Evolutionary conservation across 2,113 vertebrate genomes (phyloP), one percentile per base, ranked within the genome.

Genomic region (Pycnonotus jocosus): DNA sequence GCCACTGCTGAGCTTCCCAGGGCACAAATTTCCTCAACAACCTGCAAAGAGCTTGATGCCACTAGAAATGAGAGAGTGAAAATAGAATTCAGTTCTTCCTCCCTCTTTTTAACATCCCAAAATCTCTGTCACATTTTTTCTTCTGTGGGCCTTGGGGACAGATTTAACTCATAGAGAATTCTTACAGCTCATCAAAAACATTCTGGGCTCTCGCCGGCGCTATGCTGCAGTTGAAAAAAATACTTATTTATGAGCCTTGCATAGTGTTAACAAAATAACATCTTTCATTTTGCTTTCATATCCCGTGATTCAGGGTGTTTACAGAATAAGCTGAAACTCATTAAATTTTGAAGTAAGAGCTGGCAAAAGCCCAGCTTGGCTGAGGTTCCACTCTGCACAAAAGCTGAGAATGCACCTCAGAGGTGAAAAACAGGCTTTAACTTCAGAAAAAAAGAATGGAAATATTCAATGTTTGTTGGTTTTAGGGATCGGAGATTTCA

Each of bases 281-380:
- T 28, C n/a, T 86, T 89, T 93, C 45, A 17, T 81, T 92, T 62
- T 81, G 21, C 65, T 92, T 88, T 82, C 76, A 68, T 21, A 74
- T 62, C 24, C 51, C 40, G 12, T 79, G 74, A 79, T 82, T 93
- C 74, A 71, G 23, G 9, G 5, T 81, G 8, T 68, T 94, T 82
- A 28, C 48, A 62, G 82, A 88, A 68, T 40, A 79, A 90, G 13
- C 38, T 70, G 58, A 74, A 62, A 62, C 24, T 86, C 13, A 3
- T 86, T 90, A 53, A 50, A 66, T 79, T 92, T 60, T 6, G 5
- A 24, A 28, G 37, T 53, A 64, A 37, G 18, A 85, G 42, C 23
- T 60, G 30, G 21, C 27, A 73, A 64, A 71, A 91, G 45, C 47
- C 24, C 42, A 72, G 10, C 10, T 72, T 82, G 53, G 44, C 65